A percentile compares a stretch with the other conserved stretches of the same genome.
These are phyloP conservation scores for Chionomys nivalis DNA, from an alignment of 2,113 vertebrate genomes.

Conservation along the genomic window DNA sequence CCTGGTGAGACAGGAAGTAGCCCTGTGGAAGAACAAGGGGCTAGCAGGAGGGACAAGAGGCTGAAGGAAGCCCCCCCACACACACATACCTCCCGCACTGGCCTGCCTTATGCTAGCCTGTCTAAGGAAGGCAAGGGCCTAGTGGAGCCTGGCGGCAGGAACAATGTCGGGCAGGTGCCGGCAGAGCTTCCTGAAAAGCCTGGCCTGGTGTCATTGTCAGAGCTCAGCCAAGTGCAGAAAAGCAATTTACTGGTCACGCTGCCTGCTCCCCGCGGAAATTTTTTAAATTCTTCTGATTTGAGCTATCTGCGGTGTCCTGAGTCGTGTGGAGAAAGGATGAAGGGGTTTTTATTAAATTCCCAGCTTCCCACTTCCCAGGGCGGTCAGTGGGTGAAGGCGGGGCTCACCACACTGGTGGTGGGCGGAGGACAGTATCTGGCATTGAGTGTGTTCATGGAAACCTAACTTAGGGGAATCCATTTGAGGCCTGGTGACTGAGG, in stretches of 20 bases:
- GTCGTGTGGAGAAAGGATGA: conserved; percentile 73
- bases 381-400: conserved; percentile 6
- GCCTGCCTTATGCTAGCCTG: not conserved
- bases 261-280: conserved; percentile 78
- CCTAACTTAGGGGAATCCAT: not conserved
- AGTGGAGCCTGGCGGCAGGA: conserved; percentile 62
- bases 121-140: conserved; percentile 62
- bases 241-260: conserved; percentile 83
- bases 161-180: conserved; percentile 80
- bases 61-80: not conserved
- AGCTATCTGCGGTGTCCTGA: conserved; percentile 73
- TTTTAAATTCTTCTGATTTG: conserved; percentile 82
- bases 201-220: conserved; percentile 79
- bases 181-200: conserved; percentile 70
- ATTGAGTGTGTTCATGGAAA: conserved; percentile 60
- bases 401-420: not conserved
- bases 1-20: conserved; percentile 26
- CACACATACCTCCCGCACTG: not conserved
- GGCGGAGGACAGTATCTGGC: conserved; percentile 3
- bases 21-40: not conserved
- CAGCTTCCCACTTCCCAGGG: conserved; percentile 69
- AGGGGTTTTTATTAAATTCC: conserved; percentile 82
- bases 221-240: conserved; percentile 83
- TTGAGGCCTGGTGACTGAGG: not conserved
- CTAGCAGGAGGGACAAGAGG: not conserved